Percentiles rank a stretch among this genome's conserved stretches.
Evolutionary conservation across 2,113 vertebrate species (phyloP).

Genomic region (Machaerirhynchus nigripectus): DNA sequence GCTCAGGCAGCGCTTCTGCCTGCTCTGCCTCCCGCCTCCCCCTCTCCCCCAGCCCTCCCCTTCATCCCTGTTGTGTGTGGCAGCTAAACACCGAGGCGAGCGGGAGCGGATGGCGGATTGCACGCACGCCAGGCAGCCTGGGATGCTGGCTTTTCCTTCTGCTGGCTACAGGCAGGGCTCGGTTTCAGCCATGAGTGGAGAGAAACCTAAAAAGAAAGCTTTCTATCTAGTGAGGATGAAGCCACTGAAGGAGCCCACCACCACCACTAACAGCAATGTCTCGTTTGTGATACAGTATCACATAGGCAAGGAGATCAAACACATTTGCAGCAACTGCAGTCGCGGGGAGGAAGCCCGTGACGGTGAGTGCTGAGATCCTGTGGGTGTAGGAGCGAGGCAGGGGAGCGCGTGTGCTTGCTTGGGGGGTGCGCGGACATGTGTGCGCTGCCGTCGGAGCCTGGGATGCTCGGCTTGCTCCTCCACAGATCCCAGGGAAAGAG

Average conservation of each 20-base stretch:
- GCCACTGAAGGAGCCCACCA: conserved; percentile 83
- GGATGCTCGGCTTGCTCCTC: conserved; percentile 12
- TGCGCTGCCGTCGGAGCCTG: neutral
- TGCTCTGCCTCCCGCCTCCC: conserved; percentile 39
- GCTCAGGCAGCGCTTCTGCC: conserved; percentile 53
- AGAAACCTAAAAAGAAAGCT: conserved; percentile 86
- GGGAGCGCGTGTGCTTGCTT: neutral
- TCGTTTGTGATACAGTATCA: conserved; percentile 96
- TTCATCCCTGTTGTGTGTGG: conserved; percentile 49
- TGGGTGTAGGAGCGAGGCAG: conserved; percentile 33
- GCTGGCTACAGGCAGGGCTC: conserved; percentile 75
- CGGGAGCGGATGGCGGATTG: conserved; percentile 81
- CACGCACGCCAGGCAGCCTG: conserved; percentile 68
- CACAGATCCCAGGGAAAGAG: neutral
- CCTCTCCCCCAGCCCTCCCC: conserved; percentile 33
- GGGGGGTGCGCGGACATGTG: neutral
- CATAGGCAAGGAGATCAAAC: conserved; percentile 97
- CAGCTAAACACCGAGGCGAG: conserved; percentile 29
- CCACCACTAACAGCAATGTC: conserved; percentile 80
- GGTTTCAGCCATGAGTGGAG: conserved; percentile 68
- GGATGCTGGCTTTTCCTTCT: conserved; percentile 75
- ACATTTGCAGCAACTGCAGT: conserved; percentile 99
- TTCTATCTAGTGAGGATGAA: conserved; percentile 93
- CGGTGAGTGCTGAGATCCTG: conserved; percentile 82
- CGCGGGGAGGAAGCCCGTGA: conserved; percentile 90